Conservation (phyloP, 2,113 vertebrate species). For the Sterna hirundo region DNA sequence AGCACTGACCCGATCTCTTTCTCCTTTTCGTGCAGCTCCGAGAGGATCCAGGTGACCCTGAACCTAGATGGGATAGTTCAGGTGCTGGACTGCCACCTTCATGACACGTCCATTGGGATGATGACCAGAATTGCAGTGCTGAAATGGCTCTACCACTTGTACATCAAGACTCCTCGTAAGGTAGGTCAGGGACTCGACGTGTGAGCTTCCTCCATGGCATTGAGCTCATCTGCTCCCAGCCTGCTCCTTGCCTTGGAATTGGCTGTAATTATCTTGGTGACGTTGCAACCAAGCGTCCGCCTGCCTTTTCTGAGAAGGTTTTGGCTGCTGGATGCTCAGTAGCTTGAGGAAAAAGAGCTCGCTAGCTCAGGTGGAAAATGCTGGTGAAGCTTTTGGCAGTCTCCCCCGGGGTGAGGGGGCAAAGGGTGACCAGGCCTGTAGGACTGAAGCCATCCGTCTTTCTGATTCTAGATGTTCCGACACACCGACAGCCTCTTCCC, state of each 20-base stretch:
- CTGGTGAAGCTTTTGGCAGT: background rate
- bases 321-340: background rate
- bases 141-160: slow-evolving; percentile 98
- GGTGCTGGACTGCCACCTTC: slow-evolving; percentile 92
- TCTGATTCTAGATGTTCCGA: slow-evolving; percentile 87
- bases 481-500: slow-evolving; percentile 97
- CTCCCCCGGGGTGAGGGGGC: fast-evolving
- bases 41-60: slow-evolving; percentile 83
- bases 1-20: background rate
- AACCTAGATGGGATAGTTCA: slow-evolving; percentile 96
- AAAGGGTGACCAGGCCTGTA: background rate
- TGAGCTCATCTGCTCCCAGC: background rate
- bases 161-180: slow-evolving; percentile 97
- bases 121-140: slow-evolving; percentile 97
- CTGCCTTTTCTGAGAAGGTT: background rate
- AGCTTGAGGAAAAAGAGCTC: background rate
- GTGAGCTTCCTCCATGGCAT: background rate
- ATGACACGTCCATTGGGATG: slow-evolving; percentile 91
- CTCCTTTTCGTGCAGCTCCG: slow-evolving; percentile 55
- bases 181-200: slow-evolving; percentile 15
- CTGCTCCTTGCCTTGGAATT: background rate
- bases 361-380: background rate
- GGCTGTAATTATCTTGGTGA: background rate
- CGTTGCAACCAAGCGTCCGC: background rate
- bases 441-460: background rate